A percentile compares a stretch with the other conserved stretches of the same genome.
phyloP scores from a whole-genome alignment of 2,797 vertebrate genomes.

The Channa striata region DNA sequence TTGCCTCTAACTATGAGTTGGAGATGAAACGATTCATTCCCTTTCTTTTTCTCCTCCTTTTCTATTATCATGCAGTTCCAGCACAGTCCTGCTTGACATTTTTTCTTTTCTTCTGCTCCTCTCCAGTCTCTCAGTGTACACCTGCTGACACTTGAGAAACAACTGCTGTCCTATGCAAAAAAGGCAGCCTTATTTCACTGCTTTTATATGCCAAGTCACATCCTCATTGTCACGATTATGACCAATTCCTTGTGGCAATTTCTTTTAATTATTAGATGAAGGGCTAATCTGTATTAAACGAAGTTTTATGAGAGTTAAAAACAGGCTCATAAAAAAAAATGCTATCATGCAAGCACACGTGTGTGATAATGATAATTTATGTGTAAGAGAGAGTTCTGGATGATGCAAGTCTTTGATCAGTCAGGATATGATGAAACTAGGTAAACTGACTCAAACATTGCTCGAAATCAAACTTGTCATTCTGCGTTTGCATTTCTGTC shows the following conservation, averaged over 20 bases:
- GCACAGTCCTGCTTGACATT: conserved; percentile 73
- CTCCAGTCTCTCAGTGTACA: conserved; percentile 61
- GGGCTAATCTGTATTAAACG: conserved; percentile 54
- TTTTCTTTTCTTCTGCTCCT: conserved; percentile 71
- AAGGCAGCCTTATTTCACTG: conserved; percentile 39
- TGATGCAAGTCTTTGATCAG: conserved; percentile 43
- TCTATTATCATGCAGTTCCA: conserved; percentile 74
- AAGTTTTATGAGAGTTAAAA: conserved; percentile 60
- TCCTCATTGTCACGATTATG: conserved; percentile 50
- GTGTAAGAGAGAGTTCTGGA: conserved; percentile 29
- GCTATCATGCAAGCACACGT: conserved; percentile 33
- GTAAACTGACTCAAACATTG: conserved; percentile 42
- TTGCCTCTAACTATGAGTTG: conserved; percentile 72
- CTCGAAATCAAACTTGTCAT: conserved; percentile 43
- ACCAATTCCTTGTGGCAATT: conserved; percentile 52
- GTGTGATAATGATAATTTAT: conserved; percentile 38
- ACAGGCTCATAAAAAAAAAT: conserved; percentile 33
- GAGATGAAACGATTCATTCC: conserved; percentile 78
- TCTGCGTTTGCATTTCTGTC: conserved; percentile 52
- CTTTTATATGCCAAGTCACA: conserved; percentile 66
- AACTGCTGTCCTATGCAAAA: conserved; percentile 75
- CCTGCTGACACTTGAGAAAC: conserved; percentile 78
- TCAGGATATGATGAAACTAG: conserved; percentile 39
- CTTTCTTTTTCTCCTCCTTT: conserved; percentile 61
- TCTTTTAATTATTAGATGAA: conserved; percentile 63